phyloP scores from a whole-genome alignment of 1,140 invertebrate genomes.

The Monomorium pharaonis region DNA sequence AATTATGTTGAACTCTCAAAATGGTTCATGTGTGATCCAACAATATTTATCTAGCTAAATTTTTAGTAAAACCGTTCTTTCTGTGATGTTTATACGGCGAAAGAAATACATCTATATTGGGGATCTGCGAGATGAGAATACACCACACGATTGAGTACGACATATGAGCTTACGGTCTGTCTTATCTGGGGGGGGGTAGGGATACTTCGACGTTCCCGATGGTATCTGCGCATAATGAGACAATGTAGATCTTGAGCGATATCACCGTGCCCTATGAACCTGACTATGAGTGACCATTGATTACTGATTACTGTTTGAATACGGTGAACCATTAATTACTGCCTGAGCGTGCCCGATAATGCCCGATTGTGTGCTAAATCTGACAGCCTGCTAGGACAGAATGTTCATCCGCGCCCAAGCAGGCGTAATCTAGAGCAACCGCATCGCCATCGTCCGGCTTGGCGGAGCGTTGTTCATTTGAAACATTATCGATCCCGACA shows the following conservation, averaged over 20 bases:
- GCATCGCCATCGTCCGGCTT: slow-evolving; percentile 65
- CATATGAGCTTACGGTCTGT: neutral
- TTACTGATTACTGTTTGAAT: slow-evolving; percentile 74
- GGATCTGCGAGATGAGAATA: neutral
- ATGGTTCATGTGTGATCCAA: too few species aligned
- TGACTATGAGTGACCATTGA: slow-evolving; percentile 74
- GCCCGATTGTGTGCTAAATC: slow-evolving; percentile 73
- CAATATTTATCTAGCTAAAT: too few species aligned
- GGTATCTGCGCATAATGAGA: slow-evolving; percentile 38
- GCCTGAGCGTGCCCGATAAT: slow-evolving; percentile 71
- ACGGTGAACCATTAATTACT: slow-evolving; percentile 70
- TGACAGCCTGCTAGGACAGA: slow-evolving; percentile 68
- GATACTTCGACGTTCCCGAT: slow-evolving; percentile 49
- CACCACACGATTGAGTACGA: neutral
- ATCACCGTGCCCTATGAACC: slow-evolving; percentile 64
- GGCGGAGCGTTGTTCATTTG: slow-evolving; percentile 14
- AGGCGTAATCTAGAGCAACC: slow-evolving; percentile 62
- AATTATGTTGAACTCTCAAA: too few species aligned
- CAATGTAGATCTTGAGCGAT: slow-evolving; percentile 62
- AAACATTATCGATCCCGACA: slow-evolving; percentile 10
- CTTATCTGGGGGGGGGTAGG: too few species aligned
- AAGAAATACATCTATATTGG: neutral
- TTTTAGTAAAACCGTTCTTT: too few species aligned
- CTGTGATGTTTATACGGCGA: neutral
- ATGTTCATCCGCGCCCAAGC: slow-evolving; percentile 67